phyloP scores from a whole-genome alignment of 37 sponge, comb jelly and placozoan species.

The Diacarnus erythraeanus region DNA sequence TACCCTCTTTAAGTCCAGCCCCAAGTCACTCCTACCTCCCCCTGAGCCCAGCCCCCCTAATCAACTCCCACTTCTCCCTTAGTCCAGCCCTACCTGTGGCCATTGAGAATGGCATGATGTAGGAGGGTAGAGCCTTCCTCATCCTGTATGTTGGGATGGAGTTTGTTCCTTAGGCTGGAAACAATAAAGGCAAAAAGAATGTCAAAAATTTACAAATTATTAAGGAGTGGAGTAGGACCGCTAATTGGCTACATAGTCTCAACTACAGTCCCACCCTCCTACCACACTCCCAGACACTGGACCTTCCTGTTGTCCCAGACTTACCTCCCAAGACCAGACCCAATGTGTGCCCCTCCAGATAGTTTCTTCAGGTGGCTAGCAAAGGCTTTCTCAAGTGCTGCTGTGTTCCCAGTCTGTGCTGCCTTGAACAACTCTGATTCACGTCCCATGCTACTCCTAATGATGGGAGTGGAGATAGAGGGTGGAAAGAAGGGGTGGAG shows the following conservation, averaged over 20 bases:
- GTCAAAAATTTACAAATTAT: background rate
- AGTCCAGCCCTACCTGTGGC: conserved; percentile 71
- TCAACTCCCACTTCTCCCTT: too few relatives aligned
- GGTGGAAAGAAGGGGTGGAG: background rate
- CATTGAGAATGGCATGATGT: conserved; percentile 80
- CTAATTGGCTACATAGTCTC: background rate
- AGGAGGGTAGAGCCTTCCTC: conserved; percentile 74
- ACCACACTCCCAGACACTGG: background rate
- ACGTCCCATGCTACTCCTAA: conserved; percentile 57
- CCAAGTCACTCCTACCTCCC: too few relatives aligned
- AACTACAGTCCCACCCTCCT: conserved; percentile 4
- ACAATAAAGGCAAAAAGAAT: background rate
- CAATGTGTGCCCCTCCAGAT: background rate
- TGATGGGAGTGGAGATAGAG: too few relatives aligned
- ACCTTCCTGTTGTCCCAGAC: conserved; percentile 5
- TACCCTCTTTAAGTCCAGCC: too few relatives aligned
- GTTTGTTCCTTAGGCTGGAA: conserved; percentile 32
- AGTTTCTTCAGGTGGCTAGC: conserved; percentile 32
- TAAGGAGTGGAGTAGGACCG: background rate
- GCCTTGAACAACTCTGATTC: conserved; percentile 73
- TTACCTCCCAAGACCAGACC: conserved; percentile 8
- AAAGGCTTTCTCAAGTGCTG: conserved; percentile 55
- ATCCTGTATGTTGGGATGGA: conserved; percentile 82
- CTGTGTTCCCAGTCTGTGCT: conserved; percentile 67
- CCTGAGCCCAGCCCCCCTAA: too few relatives aligned